Evolutionary conservation across 53 echinoderm and acorn worm genomes (phyloP), one percentile per base, ranked within the genome.

Genomic region (Paracentrotus lividus): DNA sequence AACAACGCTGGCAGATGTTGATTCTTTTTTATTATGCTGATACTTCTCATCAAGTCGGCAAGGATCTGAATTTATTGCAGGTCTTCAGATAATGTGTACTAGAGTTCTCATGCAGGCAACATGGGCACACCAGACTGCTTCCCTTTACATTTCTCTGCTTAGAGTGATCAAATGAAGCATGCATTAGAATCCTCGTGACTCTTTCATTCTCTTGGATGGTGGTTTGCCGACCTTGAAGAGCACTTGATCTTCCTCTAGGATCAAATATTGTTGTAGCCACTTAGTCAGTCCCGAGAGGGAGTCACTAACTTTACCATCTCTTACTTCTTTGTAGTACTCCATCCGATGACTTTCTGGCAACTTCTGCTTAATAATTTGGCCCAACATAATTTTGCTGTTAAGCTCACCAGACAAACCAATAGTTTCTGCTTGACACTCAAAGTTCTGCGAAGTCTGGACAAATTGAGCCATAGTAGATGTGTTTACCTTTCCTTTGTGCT

Each of bases 401-500:
- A 95, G 90, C 78, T 96, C 95, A 18, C 96, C 96, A 21, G 90
- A 85, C 18, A 96, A 60, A 16, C 96, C 96, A 15, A 96, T 49
- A 13, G 93, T 68, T 36, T 96, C 94, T 49, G 96, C 94, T 90
- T 72, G 93, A 40, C 84, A 88, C 65, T 96, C 94, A 77, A 96
- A 95, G 3, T 27, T 95, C 88, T 92, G 95, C 47, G 95, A 94
- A 3, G 90, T 84, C 54, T 95, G 95, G 45, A 96, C 85, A 61
- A 97, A 96, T 16, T 72, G 88, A 14, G 72, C 51, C 96, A 96
- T 97, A 67, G 95, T 94, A 44, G 95, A 42, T 13, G 95, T 88
- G 77, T 89, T 94, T 5, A 77, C 77, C 59, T 93, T 97, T 59
- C 94, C 96, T 88, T 94, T 96, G 18, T 10, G 67, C 56, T 97